These are phyloP conservation scores for Ethmia dodecea DNA, from an alignment of 2,888 invertebrate species.

Conservation along the genomic window DNA sequence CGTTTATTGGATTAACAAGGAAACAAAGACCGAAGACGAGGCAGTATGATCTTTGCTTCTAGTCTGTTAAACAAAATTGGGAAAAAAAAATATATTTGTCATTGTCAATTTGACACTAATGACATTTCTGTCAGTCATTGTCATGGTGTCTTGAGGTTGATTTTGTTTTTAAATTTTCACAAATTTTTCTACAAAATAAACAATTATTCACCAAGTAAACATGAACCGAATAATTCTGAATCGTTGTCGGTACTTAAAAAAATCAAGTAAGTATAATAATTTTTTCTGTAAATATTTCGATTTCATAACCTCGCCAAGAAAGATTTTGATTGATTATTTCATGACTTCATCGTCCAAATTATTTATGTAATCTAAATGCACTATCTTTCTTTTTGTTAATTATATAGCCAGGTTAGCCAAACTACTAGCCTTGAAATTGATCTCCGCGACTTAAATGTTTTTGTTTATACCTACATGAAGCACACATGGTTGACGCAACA, in stretches of 20 bases:
- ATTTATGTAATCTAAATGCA: conserved; percentile 33
- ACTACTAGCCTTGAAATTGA: too few relatives aligned
- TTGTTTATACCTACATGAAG: conserved; percentile 3
- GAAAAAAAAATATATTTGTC: too few relatives aligned
- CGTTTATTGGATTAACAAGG: too few relatives aligned
- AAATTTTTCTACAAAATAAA: conserved; percentile 33
- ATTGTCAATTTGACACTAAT: too few relatives aligned
- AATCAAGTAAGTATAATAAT: conserved; percentile 52
- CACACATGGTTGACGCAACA: conserved; percentile 33
- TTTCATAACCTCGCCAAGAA: conserved; percentile 36
- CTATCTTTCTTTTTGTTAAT: too few relatives aligned
- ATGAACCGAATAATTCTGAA: conserved; percentile 66
- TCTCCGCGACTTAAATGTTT: too few relatives aligned
- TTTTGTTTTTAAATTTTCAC: conserved; percentile 64
- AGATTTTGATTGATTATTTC: conserved; percentile 48
- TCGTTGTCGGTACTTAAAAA: conserved; percentile 56
- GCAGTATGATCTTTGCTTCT: too few relatives aligned
- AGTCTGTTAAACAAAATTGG: too few relatives aligned
- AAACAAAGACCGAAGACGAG: too few relatives aligned
- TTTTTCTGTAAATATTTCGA: conserved; percentile 17
- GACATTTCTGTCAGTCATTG: too few relatives aligned
- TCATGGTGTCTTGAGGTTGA: conserved; percentile 68
- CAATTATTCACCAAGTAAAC: conserved; percentile 29
- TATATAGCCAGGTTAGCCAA: too few relatives aligned
- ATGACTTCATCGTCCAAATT: conserved; percentile 36